These are phyloP conservation scores for Lasioglossum lativentre DNA, from an alignment of 2,888 invertebrate species.

Conservation along the genomic window DNA sequence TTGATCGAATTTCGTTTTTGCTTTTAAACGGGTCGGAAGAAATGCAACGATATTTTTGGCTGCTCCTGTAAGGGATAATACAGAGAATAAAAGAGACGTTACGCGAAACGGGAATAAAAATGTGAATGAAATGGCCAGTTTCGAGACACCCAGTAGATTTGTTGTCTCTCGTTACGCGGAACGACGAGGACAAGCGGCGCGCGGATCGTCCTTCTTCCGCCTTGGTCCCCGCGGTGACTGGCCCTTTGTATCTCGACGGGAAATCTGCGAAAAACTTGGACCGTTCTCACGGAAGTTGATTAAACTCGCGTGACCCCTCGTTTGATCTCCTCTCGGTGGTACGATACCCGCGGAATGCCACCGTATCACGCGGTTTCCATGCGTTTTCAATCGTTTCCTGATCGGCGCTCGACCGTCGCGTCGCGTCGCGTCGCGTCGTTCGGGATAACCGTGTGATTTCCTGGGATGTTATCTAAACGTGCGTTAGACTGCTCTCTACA, in stretches of 20 bases:
- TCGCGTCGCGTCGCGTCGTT: neutral
- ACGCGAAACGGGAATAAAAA: neutral
- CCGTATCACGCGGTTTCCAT: neutral
- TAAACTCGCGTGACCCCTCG: constrained; percentile 48
- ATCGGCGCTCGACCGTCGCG: neutral
- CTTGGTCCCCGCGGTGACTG: neutral
- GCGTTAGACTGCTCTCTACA: neutral
- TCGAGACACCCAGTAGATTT: constrained; percentile 2
- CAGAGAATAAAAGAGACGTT: neutral
- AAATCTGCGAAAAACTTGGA: constrained; percentile 37
- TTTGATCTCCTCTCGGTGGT: constrained; percentile 9
- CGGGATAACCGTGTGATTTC: neutral
- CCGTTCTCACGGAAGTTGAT: constrained; percentile 46
- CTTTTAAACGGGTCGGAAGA: no score
- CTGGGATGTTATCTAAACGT: neutral
- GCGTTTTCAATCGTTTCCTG: neutral
- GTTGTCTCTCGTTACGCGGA: constrained; percentile 27
- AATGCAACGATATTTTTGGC: no score
- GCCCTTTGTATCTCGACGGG: constrained; percentile 18
- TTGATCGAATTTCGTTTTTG: neutral
- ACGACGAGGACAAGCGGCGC: neutral
- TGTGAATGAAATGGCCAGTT: neutral
- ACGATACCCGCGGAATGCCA: constrained; percentile 11
- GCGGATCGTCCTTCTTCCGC: neutral
- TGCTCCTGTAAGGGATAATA: no score